Evolutionary conservation across 1,140 invertebrate genomes (phyloP).

Genomic region (Pseudomyrmex dendroicus): DNA sequence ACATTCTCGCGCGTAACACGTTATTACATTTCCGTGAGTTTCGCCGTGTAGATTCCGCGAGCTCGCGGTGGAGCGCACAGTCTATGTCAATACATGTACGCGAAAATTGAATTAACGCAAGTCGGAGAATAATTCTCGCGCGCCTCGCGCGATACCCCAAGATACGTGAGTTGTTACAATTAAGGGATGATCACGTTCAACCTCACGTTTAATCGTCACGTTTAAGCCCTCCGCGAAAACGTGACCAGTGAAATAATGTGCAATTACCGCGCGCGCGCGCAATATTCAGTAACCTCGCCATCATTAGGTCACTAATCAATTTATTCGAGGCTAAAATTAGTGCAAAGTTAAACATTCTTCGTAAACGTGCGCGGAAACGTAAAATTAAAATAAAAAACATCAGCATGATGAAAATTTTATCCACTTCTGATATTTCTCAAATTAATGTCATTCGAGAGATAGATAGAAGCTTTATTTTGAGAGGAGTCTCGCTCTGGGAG

Average conservation of each 20-base stretch:
- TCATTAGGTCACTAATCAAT: slow-evolving; percentile 65
- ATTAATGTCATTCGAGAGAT: not conserved
- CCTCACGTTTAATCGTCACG: slow-evolving; percentile 53
- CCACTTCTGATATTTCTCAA: too few species aligned
- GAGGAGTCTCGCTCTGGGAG: too few species aligned
- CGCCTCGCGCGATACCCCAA: slow-evolving; percentile 25
- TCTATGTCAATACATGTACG: slow-evolving; percentile 27
- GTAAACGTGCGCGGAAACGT: slow-evolving; percentile 6
- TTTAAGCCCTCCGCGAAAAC: slow-evolving; percentile 52
- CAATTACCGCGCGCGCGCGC: slow-evolving; percentile 30
- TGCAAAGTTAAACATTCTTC: not conserved
- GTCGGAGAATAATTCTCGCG: slow-evolving; percentile 49
- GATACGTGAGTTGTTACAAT: slow-evolving; percentile 59
- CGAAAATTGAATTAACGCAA: slow-evolving; percentile 51
- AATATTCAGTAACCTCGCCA: slow-evolving; percentile 44
- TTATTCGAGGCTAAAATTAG: slow-evolving; percentile 41
- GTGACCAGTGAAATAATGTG: slow-evolving; percentile 68
- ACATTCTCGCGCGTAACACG: slow-evolving; percentile 21
- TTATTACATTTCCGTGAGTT: slow-evolving; percentile 7
- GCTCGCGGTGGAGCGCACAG: not conserved
- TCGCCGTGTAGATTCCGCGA: not conserved
- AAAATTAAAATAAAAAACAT: not conserved
- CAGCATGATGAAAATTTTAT: too few species aligned
- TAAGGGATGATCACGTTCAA: slow-evolving; percentile 70
- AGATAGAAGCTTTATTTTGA: too few species aligned